These are phyloP conservation scores for Psettodes erumei DNA, from an alignment of 2,113 vertebrate species.

Conservation along the genomic window DNA sequence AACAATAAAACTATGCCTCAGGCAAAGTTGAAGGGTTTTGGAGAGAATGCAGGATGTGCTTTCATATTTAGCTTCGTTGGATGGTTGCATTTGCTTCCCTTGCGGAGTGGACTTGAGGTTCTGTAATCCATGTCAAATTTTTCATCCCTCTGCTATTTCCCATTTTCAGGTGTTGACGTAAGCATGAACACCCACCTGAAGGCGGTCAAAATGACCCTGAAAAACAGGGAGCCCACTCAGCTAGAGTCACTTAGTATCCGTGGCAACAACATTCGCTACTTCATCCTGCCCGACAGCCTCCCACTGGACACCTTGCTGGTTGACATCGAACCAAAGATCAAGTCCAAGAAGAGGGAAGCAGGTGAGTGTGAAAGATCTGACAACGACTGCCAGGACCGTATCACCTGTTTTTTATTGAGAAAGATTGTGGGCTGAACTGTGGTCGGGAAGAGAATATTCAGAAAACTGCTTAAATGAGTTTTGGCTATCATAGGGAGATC, in stretches of 20 bases:
- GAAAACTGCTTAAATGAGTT: background rate
- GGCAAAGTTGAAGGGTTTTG: background rate
- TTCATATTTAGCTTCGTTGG: background rate
- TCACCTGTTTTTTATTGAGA: no score
- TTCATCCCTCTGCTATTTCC: background rate
- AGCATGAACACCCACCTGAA: conserved; percentile 99
- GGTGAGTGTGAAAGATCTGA: conserved; percentile 79
- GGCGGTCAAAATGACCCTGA: conserved; percentile 98
- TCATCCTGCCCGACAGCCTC: conserved; percentile 97
- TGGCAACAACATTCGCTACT: conserved; percentile 99
- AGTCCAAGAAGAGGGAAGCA: conserved; percentile 99
- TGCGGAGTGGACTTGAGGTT: background rate
- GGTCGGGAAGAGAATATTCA: no score
- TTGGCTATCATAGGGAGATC: background rate
- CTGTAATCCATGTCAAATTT: no score
- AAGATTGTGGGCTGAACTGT: no score
- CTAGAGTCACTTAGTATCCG: conserved; percentile 96
- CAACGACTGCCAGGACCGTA: background rate
- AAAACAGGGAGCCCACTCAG: conserved; percentile 97
- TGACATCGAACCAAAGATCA: conserved; percentile 98
- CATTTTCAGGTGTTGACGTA: conserved; percentile 91
- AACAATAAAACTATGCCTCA: background rate
- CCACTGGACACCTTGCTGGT: conserved; percentile 97
- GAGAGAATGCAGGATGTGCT: no score
- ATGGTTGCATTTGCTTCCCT: background rate